Conservation (phyloP, 2,888 invertebrate species). For the Nymphalis polychloros region DNA sequence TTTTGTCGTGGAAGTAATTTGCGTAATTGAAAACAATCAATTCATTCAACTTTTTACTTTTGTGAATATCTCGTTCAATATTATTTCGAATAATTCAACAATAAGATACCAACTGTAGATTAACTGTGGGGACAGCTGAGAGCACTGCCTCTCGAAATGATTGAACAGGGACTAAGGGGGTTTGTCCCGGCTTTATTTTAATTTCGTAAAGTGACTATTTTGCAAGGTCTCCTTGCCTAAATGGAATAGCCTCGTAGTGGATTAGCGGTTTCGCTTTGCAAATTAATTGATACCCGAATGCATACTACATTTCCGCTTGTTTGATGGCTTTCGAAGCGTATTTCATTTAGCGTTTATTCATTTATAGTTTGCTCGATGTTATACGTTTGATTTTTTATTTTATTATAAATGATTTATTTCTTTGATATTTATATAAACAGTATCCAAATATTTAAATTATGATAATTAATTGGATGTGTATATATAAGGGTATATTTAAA, state of each 20-base stretch:
- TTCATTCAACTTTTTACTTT: not conserved
- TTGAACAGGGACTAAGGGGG: constrained; percentile 78
- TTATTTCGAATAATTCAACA: constrained; percentile 52
- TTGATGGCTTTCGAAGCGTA: constrained; percentile 24
- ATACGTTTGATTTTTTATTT: not conserved
- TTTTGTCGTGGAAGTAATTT: not conserved
- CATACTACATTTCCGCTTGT: constrained; percentile 27
- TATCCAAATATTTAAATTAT: not conserved
- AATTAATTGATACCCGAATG: constrained; percentile 39
- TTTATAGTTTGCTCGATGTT: not conserved
- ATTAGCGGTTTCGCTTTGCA: constrained; percentile 44
- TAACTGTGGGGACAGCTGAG: constrained; percentile 68
- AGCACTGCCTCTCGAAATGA: constrained; percentile 74
- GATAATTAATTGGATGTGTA: too few species aligned
- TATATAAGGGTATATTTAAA: too few species aligned
- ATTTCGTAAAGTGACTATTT: constrained; percentile 79
- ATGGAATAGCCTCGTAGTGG: constrained; percentile 52
- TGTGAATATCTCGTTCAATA: constrained; percentile 19
- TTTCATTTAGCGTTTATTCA: constrained; percentile 13
- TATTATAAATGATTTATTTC: not conserved
- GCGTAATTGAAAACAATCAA: not conserved
- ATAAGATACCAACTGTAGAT: constrained; percentile 55
- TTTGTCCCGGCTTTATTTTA: constrained; percentile 75
- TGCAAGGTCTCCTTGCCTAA: constrained; percentile 67
- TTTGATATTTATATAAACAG: not conserved